Evolutionary conservation across 2,888 invertebrate genomes (phyloP), one percentile per base, ranked within the genome.

Genomic region (Kuschelorhynchus macadamiae): DNA sequence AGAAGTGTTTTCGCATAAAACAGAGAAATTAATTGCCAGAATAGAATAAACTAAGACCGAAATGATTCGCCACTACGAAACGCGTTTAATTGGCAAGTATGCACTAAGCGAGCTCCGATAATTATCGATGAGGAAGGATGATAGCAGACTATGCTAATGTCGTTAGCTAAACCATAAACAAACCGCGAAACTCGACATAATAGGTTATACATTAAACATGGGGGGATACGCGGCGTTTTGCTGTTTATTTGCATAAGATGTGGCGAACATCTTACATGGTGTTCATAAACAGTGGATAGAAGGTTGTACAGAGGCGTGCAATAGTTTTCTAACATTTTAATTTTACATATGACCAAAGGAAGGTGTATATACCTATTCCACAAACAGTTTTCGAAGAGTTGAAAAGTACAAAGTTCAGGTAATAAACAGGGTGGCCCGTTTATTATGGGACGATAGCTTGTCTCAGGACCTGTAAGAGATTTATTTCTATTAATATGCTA

Each of bases 201-300:
- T 81, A 80, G 81, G 81, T 81, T 81, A 81, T 81, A 81, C 81
- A 81, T 81, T 81, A 81, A 81, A 81, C 81, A 81, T 81, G 79
- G 79, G 80, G n/a, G 76, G 79, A 81, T 80, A 80, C 79, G 78
- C 78, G 77, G 78, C 78, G 78, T 53, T 66, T 53, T 39, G 9
- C 53, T 47, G 53, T 71, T 72, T 77, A 81, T 81, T 81, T 81
- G 79, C 81, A 81, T 81, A 80, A 80, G 80, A 81, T 80, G 79
- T 79, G 74, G 78, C 78, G 76, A 80, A 77, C 70, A 70, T 71
- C 71, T 72, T 64, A 67, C 60, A 60, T 41, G 42, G 57, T 67
- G 66, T 67, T 61, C 66, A 70, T 69, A 71, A 72, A 71, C 71
- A 67, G 65, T 64, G 68, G 11, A 61, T 60, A 61, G 47, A 50